These are phyloP conservation scores for Coptodon rendalli DNA, from an alignment of 2,113 vertebrate species.

Conservation along the genomic window DNA sequence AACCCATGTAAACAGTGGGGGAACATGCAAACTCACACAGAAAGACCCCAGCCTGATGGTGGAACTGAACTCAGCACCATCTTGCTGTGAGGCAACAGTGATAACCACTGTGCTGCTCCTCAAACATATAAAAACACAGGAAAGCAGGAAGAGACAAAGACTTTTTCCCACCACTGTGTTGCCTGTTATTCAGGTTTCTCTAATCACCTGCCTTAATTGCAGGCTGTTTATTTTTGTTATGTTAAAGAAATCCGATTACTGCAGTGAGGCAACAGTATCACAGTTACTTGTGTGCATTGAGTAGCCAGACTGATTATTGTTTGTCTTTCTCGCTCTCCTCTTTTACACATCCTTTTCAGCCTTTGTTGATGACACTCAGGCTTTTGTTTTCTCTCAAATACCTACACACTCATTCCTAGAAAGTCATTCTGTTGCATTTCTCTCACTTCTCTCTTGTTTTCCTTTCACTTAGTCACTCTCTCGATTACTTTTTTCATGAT, in stretches of 20 bases:
- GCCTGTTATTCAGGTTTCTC: neutral
- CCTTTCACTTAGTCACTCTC: neutral
- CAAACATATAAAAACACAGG: rapidly evolving
- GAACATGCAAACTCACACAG: neutral
- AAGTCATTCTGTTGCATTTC: neutral
- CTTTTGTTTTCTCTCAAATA: neutral
- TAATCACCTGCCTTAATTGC: neutral
- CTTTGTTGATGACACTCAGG: neutral
- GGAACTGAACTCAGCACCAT: rapidly evolving
- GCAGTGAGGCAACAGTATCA: slow-evolving; percentile 7
- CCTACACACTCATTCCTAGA: neutral
- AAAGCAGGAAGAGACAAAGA: neutral
- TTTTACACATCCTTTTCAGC: neutral
- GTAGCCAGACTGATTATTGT: slow-evolving; percentile 12
- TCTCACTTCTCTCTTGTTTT: neutral
- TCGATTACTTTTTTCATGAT: neutral
- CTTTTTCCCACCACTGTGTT: neutral
- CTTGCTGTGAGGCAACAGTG: neutral
- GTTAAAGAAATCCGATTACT: slow-evolving; percentile 20
- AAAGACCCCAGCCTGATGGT: neutral
- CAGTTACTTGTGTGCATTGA: neutral
- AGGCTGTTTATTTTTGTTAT: neutral
- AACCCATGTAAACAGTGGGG: neutral
- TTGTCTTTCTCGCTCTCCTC: neutral
- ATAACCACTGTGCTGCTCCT: neutral